phyloP scores from a whole-genome alignment of 2,888 invertebrate genomes.

The Campoletis raptor region DNA sequence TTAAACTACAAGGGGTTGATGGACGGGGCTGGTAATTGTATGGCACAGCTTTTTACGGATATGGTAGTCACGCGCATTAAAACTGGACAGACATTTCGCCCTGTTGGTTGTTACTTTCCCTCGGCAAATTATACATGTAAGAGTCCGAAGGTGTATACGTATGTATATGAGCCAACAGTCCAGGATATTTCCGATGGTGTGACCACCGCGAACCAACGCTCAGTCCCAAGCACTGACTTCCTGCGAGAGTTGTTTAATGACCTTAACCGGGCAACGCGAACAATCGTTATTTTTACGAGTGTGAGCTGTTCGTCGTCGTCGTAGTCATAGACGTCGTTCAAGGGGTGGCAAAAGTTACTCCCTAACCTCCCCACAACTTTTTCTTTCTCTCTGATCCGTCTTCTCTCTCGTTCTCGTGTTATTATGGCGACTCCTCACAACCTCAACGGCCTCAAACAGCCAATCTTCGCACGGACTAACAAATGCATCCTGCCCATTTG shows the following conservation, averaged over 20 bases:
- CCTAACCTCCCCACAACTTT: neutral
- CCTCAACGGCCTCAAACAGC: neutral
- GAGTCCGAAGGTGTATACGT: neutral
- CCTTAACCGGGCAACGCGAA: constrained; percentile 73
- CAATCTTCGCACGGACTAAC: neutral
- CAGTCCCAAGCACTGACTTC: constrained; percentile 54
- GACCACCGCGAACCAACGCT: constrained; percentile 44
- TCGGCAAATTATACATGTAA: neutral
- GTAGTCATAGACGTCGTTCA: constrained; percentile 45
- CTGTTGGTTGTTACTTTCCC: constrained; percentile 42
- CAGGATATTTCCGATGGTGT: constrained; percentile 42
- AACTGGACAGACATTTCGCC: constrained; percentile 73
- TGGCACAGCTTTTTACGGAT: constrained; percentile 19
- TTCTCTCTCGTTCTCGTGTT: neutral
- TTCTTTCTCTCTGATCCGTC: constrained; percentile 10
- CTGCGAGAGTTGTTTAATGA: constrained; percentile 80
- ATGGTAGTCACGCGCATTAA: constrained; percentile 72
- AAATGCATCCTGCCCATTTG: constrained; percentile 9
- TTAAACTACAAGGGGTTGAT: constrained; percentile 26
- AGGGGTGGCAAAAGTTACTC: constrained; percentile 41
- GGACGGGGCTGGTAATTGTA: constrained; percentile 25
- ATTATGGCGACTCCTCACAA: neutral
- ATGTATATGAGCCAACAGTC: neutral
- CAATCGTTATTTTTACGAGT: constrained; percentile 79
- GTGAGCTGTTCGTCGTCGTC: constrained; percentile 30